phyloP scores from a whole-genome alignment of 2,797 vertebrate genomes.

The Leptoclinus maculatus region DNA sequence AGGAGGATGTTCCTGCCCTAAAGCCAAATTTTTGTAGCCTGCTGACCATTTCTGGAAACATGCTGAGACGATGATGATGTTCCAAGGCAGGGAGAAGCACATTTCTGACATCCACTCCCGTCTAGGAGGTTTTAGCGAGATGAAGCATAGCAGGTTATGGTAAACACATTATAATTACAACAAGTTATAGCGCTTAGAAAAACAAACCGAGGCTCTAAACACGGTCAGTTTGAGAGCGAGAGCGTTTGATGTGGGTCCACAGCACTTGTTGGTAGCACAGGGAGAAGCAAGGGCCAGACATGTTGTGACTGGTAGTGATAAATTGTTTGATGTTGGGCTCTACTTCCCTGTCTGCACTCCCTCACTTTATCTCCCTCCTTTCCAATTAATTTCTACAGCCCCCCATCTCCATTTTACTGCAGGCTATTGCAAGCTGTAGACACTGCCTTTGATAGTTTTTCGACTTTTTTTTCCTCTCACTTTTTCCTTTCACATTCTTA shows the following conservation, averaged over 20 bases:
- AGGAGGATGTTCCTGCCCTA: conserved; percentile 68
- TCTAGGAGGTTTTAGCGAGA: conserved; percentile 50
- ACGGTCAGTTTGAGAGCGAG: conserved; percentile 38
- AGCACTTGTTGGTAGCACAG: conserved; percentile 62
- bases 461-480: not conserved
- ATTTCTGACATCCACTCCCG: conserved; percentile 45
- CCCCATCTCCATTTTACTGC: conserved; percentile 64
- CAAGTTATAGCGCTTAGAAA: conserved; percentile 60
- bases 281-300: conserved; percentile 62
- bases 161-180: conserved; percentile 62
- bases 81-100: conserved; percentile 44
- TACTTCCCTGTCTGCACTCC: conserved; percentile 49
- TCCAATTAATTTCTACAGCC: conserved; percentile 62
- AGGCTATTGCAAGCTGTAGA: conserved; percentile 60
- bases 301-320: conserved; percentile 79
- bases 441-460: conserved; percentile 52
- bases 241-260: conserved; percentile 71
- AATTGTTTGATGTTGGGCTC: conserved; percentile 78
- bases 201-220: conserved; percentile 53
- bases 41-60: conserved; percentile 69
- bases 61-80: conserved; percentile 49
- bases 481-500: conserved; percentile 31
- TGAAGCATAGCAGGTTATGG: conserved; percentile 38
- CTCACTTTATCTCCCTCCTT: conserved; percentile 51
- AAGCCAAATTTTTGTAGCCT: conserved; percentile 63